A percentile compares a stretch with the other conserved stretches of the same genome.
Evolutionary conservation across 1,140 invertebrate species (phyloP).

Genomic region (Euwallacea fornicatus): DNA sequence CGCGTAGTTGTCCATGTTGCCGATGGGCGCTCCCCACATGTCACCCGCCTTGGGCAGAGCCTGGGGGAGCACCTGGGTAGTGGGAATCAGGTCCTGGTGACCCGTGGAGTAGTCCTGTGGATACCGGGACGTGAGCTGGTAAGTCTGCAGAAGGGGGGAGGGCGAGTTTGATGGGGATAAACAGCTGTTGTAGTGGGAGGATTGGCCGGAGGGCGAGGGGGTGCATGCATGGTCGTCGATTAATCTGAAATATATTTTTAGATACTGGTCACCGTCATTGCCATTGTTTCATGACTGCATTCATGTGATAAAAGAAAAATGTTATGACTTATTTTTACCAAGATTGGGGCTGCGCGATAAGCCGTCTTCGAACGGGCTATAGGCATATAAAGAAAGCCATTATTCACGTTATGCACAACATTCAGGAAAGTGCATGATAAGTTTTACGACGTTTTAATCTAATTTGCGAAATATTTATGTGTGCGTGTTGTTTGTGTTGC

Average conservation of each 20-base stretch:
- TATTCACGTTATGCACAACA: too few relatives aligned
- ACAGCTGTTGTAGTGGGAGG: slow-evolving; percentile 49
- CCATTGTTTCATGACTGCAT: too few relatives aligned
- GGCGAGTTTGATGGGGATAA: slow-evolving; percentile 52
- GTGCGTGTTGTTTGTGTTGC: too few relatives aligned
- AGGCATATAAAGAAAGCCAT: too few relatives aligned
- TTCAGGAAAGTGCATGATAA: too few relatives aligned
- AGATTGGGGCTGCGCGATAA: too few relatives aligned
- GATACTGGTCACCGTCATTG: too few relatives aligned
- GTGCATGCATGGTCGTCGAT: slow-evolving; percentile 50
- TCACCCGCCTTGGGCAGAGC: slow-evolving; percentile 47
- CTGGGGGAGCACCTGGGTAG: slow-evolving; percentile 49
- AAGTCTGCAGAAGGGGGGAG: slow-evolving; percentile 49
- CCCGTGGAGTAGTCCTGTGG: slow-evolving; percentile 44
- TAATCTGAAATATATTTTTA: slow-evolving; percentile 44
- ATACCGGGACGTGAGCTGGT: slow-evolving; percentile 45
- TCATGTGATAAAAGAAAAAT: too few relatives aligned
- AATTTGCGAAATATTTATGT: too few relatives aligned
- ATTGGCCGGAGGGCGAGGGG: slow-evolving; percentile 48
- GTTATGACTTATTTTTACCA: too few relatives aligned
- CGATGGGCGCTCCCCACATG: slow-evolving; percentile 41
- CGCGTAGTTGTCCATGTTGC: slow-evolving; percentile 44
- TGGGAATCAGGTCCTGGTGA: slow-evolving; percentile 47
- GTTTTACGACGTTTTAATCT: too few relatives aligned
- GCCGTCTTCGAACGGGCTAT: too few relatives aligned